Conservation (phyloP, 2,113 vertebrate genomes). For the Centropristis striata region DNA sequence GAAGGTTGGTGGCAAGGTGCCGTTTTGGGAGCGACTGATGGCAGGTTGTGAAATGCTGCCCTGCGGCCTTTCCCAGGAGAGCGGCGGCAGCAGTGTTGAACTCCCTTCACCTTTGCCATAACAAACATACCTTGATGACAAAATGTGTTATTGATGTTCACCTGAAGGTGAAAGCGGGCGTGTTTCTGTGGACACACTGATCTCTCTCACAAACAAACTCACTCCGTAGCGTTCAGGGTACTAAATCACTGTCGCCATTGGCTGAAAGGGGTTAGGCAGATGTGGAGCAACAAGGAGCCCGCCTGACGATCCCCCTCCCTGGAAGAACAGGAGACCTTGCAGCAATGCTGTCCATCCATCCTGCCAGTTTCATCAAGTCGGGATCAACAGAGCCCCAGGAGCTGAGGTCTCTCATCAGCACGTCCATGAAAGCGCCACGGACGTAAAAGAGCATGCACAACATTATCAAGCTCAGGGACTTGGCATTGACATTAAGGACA, state of each 20-base stretch:
- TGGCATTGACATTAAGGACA: slow-evolving; percentile 45
- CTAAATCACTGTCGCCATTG: slow-evolving; percentile 74
- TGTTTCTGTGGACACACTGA: slow-evolving; percentile 65
- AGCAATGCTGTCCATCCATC: slow-evolving; percentile 59
- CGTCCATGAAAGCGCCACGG: slow-evolving; percentile 33
- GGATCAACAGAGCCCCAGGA: slow-evolving; percentile 38
- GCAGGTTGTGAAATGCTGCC: slow-evolving; percentile 79
- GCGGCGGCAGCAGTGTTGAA: slow-evolving; percentile 56
- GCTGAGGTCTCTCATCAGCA: slow-evolving; percentile 20
- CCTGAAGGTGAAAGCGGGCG: slow-evolving; percentile 78
- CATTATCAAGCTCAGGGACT: slow-evolving; percentile 20
- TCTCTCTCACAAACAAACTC: slow-evolving; percentile 41
- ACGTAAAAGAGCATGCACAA: slow-evolving; percentile 28
- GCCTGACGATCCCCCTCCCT: slow-evolving; percentile 30
- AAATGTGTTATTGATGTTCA: slow-evolving; percentile 79
- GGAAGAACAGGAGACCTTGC: slow-evolving; percentile 52
- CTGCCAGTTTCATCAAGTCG: slow-evolving; percentile 50
- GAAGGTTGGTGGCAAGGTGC: slow-evolving; percentile 67
- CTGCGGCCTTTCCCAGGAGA: slow-evolving; percentile 70
- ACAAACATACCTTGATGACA: slow-evolving; percentile 81
- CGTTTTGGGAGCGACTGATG: slow-evolving; percentile 70
- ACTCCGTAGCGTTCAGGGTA: slow-evolving; percentile 24
- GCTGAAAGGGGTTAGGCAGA: slow-evolving; percentile 63
- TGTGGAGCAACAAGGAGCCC: slow-evolving; percentile 47
- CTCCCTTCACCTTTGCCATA: slow-evolving; percentile 71